Evolutionary conservation across 64 coral and sea anemone genomes (phyloP).

Genomic region (Montipora foliosa): DNA sequence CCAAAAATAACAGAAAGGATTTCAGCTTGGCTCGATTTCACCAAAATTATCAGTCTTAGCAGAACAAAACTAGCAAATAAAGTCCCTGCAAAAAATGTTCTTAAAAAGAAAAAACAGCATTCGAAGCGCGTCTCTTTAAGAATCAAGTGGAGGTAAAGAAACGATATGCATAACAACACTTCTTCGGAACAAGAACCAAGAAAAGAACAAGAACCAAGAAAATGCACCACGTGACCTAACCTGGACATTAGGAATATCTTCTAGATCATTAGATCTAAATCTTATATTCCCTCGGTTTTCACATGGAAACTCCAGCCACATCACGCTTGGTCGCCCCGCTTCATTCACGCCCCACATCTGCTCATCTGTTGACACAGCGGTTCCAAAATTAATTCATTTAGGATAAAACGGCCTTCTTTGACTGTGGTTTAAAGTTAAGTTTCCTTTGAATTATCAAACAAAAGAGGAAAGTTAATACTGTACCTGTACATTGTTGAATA

Average conservation of each 20-base stretch:
- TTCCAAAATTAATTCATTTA: neutral
- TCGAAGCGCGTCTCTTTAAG: too few relatives aligned
- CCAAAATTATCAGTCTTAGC: too few relatives aligned
- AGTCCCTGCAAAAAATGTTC: too few relatives aligned
- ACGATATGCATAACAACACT: neutral
- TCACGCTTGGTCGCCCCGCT: conserved; percentile 11
- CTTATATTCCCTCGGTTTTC: neutral
- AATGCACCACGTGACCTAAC: neutral
- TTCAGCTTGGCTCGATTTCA: too few relatives aligned
- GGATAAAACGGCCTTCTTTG: neutral
- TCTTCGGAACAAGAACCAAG: neutral
- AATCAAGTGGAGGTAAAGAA: too few relatives aligned
- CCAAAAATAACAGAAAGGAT: too few relatives aligned
- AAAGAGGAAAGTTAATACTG: neutral
- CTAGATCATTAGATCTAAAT: conserved; percentile 11
- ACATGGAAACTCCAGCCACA: conserved; percentile 55
- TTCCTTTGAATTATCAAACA: too few relatives aligned
- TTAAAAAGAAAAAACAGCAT: too few relatives aligned
- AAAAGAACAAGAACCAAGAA: too few relatives aligned
- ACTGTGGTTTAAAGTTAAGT: too few relatives aligned
- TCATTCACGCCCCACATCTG: conserved; percentile 33
- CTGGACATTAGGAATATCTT: neutral
- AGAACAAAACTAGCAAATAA: too few relatives aligned
- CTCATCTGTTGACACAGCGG: neutral
- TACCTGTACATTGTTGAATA: conserved; percentile 83